Conservation (phyloP, 2,113 vertebrate genomes). For the Urocitellus parryii region DNA sequence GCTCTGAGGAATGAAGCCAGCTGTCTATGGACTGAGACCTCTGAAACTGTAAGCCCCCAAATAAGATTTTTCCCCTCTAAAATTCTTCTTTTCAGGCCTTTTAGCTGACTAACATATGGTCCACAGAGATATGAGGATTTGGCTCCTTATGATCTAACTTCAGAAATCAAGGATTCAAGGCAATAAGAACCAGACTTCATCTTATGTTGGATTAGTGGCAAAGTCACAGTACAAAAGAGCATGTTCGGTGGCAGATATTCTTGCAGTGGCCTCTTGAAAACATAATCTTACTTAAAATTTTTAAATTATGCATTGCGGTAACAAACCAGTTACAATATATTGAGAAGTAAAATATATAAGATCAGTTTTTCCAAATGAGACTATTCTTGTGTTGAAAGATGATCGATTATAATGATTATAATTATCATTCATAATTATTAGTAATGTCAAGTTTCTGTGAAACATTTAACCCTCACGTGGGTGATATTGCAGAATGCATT, state of each 20-base stretch:
- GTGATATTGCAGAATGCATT: too few relatives aligned
- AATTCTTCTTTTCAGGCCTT: too few relatives aligned
- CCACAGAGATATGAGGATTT: not conserved
- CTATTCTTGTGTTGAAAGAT: not conserved
- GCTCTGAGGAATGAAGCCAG: too few relatives aligned
- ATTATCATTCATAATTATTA: not conserved
- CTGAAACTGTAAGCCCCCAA: too few relatives aligned
- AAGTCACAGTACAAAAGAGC: not conserved
- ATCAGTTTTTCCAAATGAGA: not conserved
- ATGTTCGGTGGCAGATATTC: not conserved
- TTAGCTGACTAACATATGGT: too few relatives aligned
- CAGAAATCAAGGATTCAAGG: not conserved
- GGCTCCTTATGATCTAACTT: not conserved
- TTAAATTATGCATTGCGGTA: not conserved
- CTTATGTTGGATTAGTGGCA: not conserved
- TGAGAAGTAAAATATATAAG: not conserved
- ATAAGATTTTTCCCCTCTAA: too few relatives aligned
- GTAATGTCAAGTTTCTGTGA: not conserved
- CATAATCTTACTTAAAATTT: not conserved
- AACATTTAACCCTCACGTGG: not conserved
- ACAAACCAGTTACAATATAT: not conserved
- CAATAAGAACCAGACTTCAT: not conserved
- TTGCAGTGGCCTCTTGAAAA: constrained; percentile 5
- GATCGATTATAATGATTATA: not conserved
- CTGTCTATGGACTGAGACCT: too few relatives aligned